A percentile compares a stretch with the other conserved stretches of the same genome.
Evolutionary conservation across 92 coral and sea anemone species (phyloP).

Genomic region (Zoanthus gigantus): DNA sequence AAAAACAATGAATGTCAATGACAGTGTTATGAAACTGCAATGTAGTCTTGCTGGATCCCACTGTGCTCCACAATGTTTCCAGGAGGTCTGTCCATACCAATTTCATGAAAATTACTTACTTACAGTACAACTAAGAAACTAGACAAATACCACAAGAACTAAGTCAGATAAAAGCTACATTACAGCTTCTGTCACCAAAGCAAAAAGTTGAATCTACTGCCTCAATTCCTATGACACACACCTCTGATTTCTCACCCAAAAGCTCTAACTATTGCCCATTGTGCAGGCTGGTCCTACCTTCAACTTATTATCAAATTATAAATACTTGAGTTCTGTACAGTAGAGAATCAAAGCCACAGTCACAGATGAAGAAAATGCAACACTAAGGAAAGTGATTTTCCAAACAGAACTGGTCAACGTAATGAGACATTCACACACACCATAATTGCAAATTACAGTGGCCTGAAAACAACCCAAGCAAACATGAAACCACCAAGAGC

Average conservation of each 20-base stretch:
- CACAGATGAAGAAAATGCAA: background rate
- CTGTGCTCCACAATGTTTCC: too few relatives aligned
- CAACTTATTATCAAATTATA: background rate
- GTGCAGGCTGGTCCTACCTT: conserved; percentile 1
- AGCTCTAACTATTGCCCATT: background rate
- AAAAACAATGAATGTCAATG: too few relatives aligned
- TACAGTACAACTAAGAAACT: too few relatives aligned
- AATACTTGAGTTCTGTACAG: background rate
- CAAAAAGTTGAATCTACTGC: conserved; percentile 4
- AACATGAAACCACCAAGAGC: background rate
- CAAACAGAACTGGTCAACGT: background rate
- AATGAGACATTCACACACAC: background rate
- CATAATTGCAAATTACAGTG: background rate
- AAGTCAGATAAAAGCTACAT: too few relatives aligned
- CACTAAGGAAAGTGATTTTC: background rate
- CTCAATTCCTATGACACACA: background rate
- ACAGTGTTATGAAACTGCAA: too few relatives aligned
- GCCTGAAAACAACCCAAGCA: conserved; percentile 3
- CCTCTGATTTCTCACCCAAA: background rate
- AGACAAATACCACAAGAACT: too few relatives aligned
- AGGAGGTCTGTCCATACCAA: too few relatives aligned
- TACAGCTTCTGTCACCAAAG: background rate
- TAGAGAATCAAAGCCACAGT: background rate
- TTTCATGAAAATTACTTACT: too few relatives aligned
- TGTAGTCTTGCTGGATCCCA: too few relatives aligned